Evolutionary conservation across 2,888 invertebrate species (phyloP).

Genomic region (Drosophila subquinaria): DNA sequence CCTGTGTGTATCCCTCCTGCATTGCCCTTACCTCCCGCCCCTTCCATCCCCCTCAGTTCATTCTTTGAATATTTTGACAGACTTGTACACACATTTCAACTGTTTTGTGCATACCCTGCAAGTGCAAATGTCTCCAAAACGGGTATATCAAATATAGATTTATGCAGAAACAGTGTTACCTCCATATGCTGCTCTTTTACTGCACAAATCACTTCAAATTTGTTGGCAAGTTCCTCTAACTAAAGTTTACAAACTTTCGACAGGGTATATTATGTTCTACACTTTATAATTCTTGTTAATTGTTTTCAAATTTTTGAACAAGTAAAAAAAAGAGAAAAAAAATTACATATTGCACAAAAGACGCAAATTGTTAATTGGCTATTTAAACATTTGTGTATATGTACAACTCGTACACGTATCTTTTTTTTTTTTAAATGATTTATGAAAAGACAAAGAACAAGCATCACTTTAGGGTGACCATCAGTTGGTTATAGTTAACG

Average conservation of each 20-base stretch:
- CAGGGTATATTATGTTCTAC: slow-evolving; percentile 5
- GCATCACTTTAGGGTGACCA: slow-evolving; percentile 5
- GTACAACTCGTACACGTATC: neutral
- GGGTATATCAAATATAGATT: neutral
- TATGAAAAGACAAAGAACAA: slow-evolving; percentile 10
- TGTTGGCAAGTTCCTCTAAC: no score
- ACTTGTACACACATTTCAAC: slow-evolving; percentile 5
- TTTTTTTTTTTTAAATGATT: neutral
- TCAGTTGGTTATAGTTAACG: neutral
- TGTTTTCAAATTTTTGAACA: slow-evolving; percentile 16
- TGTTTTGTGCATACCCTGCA: neutral
- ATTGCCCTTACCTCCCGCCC: neutral
- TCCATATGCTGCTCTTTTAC: neutral
- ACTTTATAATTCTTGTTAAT: neutral
- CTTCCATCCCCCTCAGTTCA: neutral
- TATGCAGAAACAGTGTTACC: neutral
- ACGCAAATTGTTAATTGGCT: slow-evolving; percentile 76
- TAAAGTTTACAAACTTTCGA: neutral
- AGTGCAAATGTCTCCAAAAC: neutral
- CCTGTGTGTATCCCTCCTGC: neutral
- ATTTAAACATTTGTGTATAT: slow-evolving; percentile 57
- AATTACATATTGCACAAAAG: slow-evolving; percentile 44
- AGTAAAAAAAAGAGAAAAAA: neutral
- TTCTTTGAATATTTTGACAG: neutral
- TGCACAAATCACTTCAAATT: neutral